Percentiles rank a stretch among this genome's conserved stretches.
These are phyloP conservation scores for Etheostoma cragini DNA, from an alignment of 2,113 vertebrate species.

Conservation along the genomic window DNA sequence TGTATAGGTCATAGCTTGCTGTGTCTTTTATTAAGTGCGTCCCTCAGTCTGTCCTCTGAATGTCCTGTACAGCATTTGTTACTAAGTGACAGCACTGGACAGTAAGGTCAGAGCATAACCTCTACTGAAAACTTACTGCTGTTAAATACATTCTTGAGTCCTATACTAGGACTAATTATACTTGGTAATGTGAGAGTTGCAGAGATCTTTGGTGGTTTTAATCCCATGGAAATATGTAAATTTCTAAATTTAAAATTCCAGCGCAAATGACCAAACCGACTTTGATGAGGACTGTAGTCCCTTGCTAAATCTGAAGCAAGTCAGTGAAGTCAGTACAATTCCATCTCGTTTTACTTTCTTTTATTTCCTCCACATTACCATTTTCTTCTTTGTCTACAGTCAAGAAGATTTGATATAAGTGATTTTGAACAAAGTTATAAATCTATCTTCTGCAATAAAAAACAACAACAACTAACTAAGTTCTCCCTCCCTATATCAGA, in stretches of 20 bases:
- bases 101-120: constrained; percentile 53
- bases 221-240: constrained; percentile 32
- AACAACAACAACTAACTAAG: neutral
- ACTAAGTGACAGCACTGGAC: constrained; percentile 54
- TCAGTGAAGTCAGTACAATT: constrained; percentile 7
- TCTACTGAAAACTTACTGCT: constrained; percentile 36
- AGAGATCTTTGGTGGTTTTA: constrained; percentile 29
- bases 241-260: constrained; percentile 6
- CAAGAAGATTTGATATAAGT: neutral
- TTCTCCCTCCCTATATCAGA: constrained; percentile 2
- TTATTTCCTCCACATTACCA: neutral
- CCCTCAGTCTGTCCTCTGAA: constrained; percentile 59
- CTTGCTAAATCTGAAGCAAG: neutral
- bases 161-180: constrained; percentile 44
- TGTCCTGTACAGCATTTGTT: constrained; percentile 58
- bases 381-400: neutral
- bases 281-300: neutral
- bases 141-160: constrained; percentile 29
- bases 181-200: constrained; percentile 40
- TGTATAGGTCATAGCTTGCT: constrained; percentile 60
- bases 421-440: neutral
- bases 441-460: neutral
- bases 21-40: constrained; percentile 64
- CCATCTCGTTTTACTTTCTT: constrained; percentile 12
- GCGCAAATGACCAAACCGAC: constrained; percentile 7